Evolutionary conservation across 2,113 vertebrate genomes (phyloP), one percentile per base, ranked within the genome.

Genomic region (Puffinus mauretanicus): DNA sequence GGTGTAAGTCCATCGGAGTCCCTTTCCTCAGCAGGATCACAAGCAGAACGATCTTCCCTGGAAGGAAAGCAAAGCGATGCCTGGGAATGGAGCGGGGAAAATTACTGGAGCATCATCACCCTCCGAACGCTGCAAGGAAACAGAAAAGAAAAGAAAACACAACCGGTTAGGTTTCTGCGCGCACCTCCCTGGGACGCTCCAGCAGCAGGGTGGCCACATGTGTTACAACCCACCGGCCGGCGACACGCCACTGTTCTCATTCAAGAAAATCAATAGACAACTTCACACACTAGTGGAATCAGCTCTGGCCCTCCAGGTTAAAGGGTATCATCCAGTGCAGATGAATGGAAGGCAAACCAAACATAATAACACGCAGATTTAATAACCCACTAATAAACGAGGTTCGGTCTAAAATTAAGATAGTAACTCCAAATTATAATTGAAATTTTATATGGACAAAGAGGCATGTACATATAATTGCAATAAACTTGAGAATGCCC

Each of bases 1-100:
- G 98, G 98, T 99, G 99, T 98, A 99, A 99, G 98, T 99, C 99
- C 99, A 99, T 99, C 91, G 98, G 98, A 97, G 98, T 98, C 89
- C 97, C 97, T 97, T 97, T 97, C 97, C 95, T 82, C 84, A 98
- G 97, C 97, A 44, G 96, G 91, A 95, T 98, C 96, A 96, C 97
- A 92, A 89, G 94, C 83, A n/a, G 97, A 98, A 98, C 36, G 21
- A 94, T 97, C 96, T 98, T 98, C 97, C 98, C 97, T 42, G 90
- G 97, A 91, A 97, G 98, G 97, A 97, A 98, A 97, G 97, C 90
- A 82, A 70, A 96, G 94, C 13, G 36, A 95, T 78, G 97, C 97
- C 96, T 95, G 91, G 97, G 90, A 93, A 90, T 14, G 93, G 97
- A 96, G 94, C 14, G 4, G 92, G 86, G 78, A 49, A 90, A 97